phyloP scores from a whole-genome alignment of 1,140 invertebrate species.

The Bombus picipes region DNA sequence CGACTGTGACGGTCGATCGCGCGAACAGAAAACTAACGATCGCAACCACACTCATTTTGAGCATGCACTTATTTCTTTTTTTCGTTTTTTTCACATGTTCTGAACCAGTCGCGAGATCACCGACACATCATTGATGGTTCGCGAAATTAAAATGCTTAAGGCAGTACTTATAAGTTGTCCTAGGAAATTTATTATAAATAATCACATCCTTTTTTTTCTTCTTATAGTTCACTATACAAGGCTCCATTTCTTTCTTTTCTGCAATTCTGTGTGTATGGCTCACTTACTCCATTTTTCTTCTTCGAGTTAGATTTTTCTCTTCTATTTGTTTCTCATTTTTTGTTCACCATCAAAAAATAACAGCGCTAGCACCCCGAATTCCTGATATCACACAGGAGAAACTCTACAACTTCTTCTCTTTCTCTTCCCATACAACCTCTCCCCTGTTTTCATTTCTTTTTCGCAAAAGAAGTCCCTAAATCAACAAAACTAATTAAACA shows the following conservation, averaged over 20 bases:
- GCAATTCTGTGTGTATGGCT: conserved; percentile 22
- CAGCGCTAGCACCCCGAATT: conserved; percentile 34
- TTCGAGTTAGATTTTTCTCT: not conserved
- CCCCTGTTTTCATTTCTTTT: conserved; percentile 23
- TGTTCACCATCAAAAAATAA: conserved; percentile 29
- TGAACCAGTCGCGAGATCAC: conserved; percentile 22
- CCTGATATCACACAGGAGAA: conserved; percentile 35
- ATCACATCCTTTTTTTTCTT: conserved; percentile 68
- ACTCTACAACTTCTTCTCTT: not conserved
- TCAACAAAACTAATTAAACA: conserved; percentile 76
- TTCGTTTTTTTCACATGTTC: not conserved
- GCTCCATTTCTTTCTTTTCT: conserved; percentile 49
- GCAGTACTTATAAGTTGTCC: conserved; percentile 66
- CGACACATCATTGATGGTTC: conserved; percentile 41
- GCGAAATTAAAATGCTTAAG: conserved; percentile 68
- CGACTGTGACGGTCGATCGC: conserved; percentile 7
- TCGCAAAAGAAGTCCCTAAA: conserved; percentile 65
- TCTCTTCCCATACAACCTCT: not conserved
- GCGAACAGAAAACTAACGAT: conserved; percentile 1
- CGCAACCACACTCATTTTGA: not conserved
- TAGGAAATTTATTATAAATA: conserved; percentile 74
- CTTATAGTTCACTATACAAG: conserved; percentile 66
- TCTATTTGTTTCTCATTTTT: not conserved
- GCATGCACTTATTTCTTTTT: not conserved
- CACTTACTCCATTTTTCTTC: not conserved